Evolutionary conservation across 2,888 invertebrate species (phyloP).

Genomic region (Drosophila ezoana): DNA sequence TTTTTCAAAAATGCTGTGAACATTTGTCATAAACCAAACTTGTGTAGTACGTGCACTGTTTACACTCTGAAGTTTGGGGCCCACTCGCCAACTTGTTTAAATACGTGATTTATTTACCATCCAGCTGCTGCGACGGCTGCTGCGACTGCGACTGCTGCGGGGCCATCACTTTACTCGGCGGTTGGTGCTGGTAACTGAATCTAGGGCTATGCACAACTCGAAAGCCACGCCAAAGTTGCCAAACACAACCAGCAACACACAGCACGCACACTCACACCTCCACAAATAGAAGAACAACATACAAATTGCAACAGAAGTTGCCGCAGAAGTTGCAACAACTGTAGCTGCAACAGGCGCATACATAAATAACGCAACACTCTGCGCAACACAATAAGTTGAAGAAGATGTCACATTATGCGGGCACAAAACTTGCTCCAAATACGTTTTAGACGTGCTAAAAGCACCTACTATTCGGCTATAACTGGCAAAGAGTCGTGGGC

Average conservation of each 20-base stretch:
- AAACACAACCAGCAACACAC: constrained; percentile 22
- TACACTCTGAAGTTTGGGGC: constrained; percentile 58
- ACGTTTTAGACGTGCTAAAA: constrained; percentile 48
- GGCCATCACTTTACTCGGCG: constrained; percentile 16
- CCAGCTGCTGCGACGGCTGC: constrained; percentile 48
- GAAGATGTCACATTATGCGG: constrained; percentile 76
- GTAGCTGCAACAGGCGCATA: constrained; percentile 72
- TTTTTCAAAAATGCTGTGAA: constrained; percentile 44
- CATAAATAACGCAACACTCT: constrained; percentile 74
- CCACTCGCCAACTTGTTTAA: constrained; percentile 76
- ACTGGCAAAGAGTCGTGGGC: not conserved
- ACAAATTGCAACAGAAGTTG: constrained; percentile 56
- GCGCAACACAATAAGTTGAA: constrained; percentile 40
- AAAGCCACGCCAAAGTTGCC: constrained; percentile 57
- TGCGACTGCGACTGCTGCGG: constrained; percentile 13
- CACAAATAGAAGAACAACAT: constrained; percentile 8
- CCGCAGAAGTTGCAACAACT: constrained; percentile 64
- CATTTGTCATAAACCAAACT: constrained; percentile 80
- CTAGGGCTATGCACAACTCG: constrained; percentile 45
- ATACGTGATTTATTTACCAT: constrained; percentile 78
- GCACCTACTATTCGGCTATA: constrained; percentile 17
- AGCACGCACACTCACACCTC: constrained; percentile 3
- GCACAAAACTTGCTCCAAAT: constrained; percentile 55
- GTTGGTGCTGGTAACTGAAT: constrained; percentile 35
- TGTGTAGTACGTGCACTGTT: constrained; percentile 74